Conservation (phyloP, 2,113 vertebrate species). For the Gopherus evgoodei region DNA sequence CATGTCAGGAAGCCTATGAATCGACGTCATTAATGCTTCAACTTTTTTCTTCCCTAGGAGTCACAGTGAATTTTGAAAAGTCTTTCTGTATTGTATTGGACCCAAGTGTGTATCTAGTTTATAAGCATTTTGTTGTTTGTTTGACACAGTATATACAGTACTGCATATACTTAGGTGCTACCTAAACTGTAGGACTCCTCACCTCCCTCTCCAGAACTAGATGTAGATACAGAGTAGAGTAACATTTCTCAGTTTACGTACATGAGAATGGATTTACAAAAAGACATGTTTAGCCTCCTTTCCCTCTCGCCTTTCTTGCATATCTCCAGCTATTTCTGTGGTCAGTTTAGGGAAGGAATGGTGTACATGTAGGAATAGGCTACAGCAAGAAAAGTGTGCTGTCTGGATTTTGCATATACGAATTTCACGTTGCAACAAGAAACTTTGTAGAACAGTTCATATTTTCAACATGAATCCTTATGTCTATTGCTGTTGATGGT, state of each 20-base stretch:
- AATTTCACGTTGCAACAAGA: not conserved
- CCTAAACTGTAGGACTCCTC: not conserved
- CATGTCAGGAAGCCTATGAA: not conserved
- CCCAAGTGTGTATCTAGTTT: not conserved
- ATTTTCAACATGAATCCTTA: not conserved
- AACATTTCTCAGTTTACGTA: not conserved
- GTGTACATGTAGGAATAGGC: not conserved
- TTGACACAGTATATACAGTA: not conserved
- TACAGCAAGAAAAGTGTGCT: accelerated
- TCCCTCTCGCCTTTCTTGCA: not conserved
- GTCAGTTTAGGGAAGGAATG: not conserved
- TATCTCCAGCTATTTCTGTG: not conserved
- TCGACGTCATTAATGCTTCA: not conserved
- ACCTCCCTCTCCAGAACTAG: not conserved
- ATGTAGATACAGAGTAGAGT: not conserved
- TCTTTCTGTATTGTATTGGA: not conserved
- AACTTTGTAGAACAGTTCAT: not conserved
- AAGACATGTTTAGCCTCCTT: not conserved
- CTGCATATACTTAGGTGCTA: accelerated
- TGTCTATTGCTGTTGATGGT: not conserved
- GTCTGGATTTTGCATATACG: not conserved
- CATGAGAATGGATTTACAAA: not conserved
- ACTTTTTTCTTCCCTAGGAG: not conserved
- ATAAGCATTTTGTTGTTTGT: not conserved
- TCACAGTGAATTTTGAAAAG: not conserved